Percentiles rank a stretch among this genome's conserved stretches.
Conservation (phyloP, 2,797 vertebrate genomes). For the Anomalospiza imberbis region DNA sequence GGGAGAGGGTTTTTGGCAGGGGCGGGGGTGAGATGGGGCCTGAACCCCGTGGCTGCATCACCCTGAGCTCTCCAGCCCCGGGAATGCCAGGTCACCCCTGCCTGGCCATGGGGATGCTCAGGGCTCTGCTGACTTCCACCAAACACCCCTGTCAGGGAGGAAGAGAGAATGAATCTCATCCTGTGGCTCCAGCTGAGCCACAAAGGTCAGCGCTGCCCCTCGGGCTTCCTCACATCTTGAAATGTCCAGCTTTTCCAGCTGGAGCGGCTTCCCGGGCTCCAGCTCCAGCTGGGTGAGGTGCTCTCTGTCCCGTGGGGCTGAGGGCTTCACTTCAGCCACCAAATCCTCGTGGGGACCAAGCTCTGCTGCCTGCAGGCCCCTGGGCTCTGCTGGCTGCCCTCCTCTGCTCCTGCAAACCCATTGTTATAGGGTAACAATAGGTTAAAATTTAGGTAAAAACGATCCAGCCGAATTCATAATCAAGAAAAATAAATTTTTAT, state of each 20-base stretch:
- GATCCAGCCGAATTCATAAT: too few species aligned
- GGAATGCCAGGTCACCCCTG: too few species aligned
- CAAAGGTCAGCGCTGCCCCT: not conserved
- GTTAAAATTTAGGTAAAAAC: too few species aligned
- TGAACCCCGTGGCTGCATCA: not conserved
- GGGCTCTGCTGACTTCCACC: too few species aligned
- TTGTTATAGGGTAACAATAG: too few species aligned
- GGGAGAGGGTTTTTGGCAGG: accelerated
- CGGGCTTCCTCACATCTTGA: not conserved
- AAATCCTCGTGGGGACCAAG: not conserved
- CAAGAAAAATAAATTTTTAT: too few species aligned
- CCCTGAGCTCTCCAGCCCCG: not conserved
- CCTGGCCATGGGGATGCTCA: too few species aligned
- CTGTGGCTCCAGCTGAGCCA: not conserved
- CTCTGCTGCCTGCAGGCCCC: not conserved
- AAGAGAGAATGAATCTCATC: not conserved
- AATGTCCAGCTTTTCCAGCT: not conserved
- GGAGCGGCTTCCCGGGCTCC: not conserved
- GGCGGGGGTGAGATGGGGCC: not conserved
- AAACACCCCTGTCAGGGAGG: not conserved
- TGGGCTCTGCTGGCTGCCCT: too few species aligned
- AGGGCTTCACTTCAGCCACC: not conserved
- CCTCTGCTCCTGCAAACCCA: too few species aligned
- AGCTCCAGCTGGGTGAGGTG: too few species aligned
- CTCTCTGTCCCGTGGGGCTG: too few species aligned